Base-by-base conservation (phyloP, 2,113 vertebrate genomes). In the Marmota monax region DNA sequence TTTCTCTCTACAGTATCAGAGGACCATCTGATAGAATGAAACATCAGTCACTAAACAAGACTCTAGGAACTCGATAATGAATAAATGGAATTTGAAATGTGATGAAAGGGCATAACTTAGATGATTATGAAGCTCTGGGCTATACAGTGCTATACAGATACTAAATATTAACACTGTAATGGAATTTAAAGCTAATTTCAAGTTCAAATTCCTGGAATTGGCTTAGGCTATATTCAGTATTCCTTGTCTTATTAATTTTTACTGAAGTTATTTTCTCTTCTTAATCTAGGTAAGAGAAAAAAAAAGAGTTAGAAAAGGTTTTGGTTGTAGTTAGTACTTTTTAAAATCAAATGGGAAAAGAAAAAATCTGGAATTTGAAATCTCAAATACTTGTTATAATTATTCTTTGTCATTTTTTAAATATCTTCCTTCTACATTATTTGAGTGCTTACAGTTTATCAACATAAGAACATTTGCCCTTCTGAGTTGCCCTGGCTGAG, bases 181-280 rank as follows among this genome's bases (percentile, higher is more conserved):
- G 42, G 91, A 94, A 94, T 91, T 84, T 95, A 77, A 95, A 89
- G 70, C 86, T 82, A 82, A 93, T 86, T 96, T 96, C 61, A 84
- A 92, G 29, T 79, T 86, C 48, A 70, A 56, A 42, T 51, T 89
- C n/a, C 88, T 86, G 70, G 37, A 90, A 78, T 65, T 78, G 22
- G 20, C 51, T 85, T 11, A 42, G 23, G 39, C 48, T 95, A 77
- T 45, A 39, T 73, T 87, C n/a, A 92, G 51, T 20, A 87, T 88
- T 94, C 69, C 32, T 37, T 56, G 84, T 73, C 65, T 72, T 3
- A 72, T 84, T 16, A 58, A 27, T 74, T 86, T 92, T 80, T 77
- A 95, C 51, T 86, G 20, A 65, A 56, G 4, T 63, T 88, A 42
- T 1, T 89, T 87, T 48, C 32, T 92, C 42, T 65, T 78, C 39